Conservation (phyloP, 2,113 vertebrate species). For the Tychaedon coryphoeus region DNA sequence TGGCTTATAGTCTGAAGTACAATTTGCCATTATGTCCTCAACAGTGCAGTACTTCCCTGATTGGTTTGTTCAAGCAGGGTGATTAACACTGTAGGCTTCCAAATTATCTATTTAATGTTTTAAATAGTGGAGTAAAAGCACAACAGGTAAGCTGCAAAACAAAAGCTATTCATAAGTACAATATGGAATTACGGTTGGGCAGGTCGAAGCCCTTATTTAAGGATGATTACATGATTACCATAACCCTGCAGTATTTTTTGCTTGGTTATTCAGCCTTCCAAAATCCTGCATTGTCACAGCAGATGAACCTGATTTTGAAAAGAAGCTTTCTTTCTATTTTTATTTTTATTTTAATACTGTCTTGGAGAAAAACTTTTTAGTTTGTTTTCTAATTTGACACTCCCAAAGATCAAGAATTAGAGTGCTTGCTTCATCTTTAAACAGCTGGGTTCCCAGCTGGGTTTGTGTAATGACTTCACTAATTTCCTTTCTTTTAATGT, state of each 20-base stretch:
- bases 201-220: constrained; percentile 18
- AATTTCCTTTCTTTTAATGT: constrained; percentile 78
- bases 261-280: constrained; percentile 18
- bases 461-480: constrained; percentile 71
- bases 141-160: background rate
- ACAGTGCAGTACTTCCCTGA: background rate
- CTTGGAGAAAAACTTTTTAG: constrained; percentile 46
- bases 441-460: constrained; percentile 74
- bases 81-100: background rate
- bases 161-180: background rate
- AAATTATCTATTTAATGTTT: background rate
- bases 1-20: background rate
- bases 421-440: constrained; percentile 58
- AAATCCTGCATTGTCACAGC: background rate
- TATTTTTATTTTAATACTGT: constrained; percentile 45
- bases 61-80: background rate
- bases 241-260: background rate
- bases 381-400: constrained; percentile 70
- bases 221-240: background rate
- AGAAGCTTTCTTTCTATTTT: constrained; percentile 8
- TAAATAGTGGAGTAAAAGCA: background rate
- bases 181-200: background rate
- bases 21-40: background rate
- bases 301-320: background rate
- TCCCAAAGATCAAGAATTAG: constrained; percentile 71